A percentile compares a stretch with the other conserved stretches of the same genome.
These are phyloP conservation scores for Prionailurus bengalensis DNA, from an alignment of 2,113 vertebrate genomes.

Conservation along the genomic window DNA sequence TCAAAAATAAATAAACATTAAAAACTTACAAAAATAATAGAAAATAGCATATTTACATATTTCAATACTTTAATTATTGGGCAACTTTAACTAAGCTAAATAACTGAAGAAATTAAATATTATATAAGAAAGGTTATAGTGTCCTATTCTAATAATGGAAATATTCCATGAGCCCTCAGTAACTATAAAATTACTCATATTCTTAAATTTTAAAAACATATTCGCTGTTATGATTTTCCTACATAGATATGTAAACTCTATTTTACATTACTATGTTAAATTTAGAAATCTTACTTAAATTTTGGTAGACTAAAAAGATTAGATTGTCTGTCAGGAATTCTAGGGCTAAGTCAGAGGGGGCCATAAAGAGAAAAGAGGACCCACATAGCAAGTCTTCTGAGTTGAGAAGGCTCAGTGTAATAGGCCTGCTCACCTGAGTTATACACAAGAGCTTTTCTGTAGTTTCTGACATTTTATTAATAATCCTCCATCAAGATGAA, in stretches of 20 bases:
- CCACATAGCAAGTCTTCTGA: neutral
- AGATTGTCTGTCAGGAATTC: neutral
- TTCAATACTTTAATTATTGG: neutral
- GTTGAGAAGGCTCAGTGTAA: neutral
- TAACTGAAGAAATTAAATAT: neutral
- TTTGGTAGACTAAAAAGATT: neutral
- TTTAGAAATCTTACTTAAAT: neutral
- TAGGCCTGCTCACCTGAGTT: neutral
- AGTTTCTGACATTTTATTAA: constrained; percentile 1
- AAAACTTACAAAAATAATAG: neutral
- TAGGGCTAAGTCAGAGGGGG: neutral
- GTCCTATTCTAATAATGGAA: neutral
- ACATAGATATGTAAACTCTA: neutral
- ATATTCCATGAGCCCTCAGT: neutral
- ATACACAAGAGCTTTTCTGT: neutral
- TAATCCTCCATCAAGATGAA: neutral
- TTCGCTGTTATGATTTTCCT: neutral
- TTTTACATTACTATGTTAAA: neutral
- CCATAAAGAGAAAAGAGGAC: neutral
- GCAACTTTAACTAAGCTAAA: neutral
- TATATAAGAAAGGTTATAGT: neutral
- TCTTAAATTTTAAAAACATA: constrained; percentile 14
- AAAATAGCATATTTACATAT: neutral
- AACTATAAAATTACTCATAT: neutral
- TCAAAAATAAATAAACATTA: no score